phyloP scores from a whole-genome alignment of 2,113 vertebrate species.

The Pollimyrus isidori region DNA sequence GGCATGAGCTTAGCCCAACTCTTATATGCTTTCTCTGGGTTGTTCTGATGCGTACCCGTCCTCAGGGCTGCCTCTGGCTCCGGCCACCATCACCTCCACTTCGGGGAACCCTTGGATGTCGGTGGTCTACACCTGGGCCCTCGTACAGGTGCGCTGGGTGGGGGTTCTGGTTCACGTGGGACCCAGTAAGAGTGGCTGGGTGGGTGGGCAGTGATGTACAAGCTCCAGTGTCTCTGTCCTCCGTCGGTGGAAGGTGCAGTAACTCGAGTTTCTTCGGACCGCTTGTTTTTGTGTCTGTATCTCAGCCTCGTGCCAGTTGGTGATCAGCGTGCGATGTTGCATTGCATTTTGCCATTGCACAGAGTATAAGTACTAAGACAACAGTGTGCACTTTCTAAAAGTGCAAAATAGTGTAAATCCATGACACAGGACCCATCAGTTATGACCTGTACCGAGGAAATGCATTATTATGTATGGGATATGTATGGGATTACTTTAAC shows the following conservation, averaged over 20 bases:
- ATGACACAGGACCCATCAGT: not conserved
- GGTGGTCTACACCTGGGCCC: conserved; percentile 49
- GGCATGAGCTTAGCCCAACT: conserved; percentile 4
- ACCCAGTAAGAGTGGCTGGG: not conserved
- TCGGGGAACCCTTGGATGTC: conserved; percentile 68
- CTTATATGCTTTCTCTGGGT: not conserved
- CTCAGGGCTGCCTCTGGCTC: conserved; percentile 57
- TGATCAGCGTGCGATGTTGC: not conserved
- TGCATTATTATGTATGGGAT: not conserved
- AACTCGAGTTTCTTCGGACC: not conserved
- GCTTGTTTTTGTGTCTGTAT: not conserved
- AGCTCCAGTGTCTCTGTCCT: not conserved
- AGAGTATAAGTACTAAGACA: not conserved
- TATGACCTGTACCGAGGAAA: not conserved
- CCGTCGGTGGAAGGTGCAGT: not conserved
- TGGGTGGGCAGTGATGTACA: not conserved
- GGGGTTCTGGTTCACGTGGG: conserved; percentile 31
- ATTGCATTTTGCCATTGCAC: not conserved
- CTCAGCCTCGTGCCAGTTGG: not conserved
- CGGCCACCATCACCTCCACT: conserved; percentile 55
- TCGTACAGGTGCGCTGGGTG: conserved; percentile 47
- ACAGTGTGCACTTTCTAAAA: not conserved
- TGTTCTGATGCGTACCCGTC: not conserved
- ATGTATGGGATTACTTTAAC: not conserved
- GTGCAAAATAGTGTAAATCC: not conserved